Conservation (phyloP, 1,140 invertebrate genomes). For the Melipona quadrifasciata region DNA sequence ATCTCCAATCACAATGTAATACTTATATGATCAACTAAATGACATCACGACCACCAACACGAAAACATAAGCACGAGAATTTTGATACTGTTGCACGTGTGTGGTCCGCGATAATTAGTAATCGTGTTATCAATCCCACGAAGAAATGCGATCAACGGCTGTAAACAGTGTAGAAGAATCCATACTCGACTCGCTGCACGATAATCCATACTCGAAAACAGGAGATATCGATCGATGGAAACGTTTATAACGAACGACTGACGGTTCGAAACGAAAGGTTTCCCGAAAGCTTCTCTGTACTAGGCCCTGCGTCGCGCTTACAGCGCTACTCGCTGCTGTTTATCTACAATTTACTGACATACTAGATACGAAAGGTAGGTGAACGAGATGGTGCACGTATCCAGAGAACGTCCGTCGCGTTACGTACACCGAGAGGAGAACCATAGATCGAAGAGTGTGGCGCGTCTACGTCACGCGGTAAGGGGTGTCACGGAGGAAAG, state of each 20-base stretch:
- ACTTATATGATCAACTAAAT: neutral
- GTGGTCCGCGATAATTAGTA: conserved; percentile 20
- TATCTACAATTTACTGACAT: conserved; percentile 44
- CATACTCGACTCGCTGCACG: neutral
- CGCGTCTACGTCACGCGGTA: conserved; percentile 43
- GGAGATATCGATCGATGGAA: neutral
- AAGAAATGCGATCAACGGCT: conserved; percentile 32
- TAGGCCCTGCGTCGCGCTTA: neutral
- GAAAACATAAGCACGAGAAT: neutral
- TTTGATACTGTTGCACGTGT: neutral
- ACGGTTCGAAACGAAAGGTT: neutral
- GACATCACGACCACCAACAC: neutral
- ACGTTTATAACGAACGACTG: neutral
- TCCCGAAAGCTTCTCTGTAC: neutral
- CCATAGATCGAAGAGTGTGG: conserved; percentile 2
- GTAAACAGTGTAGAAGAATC: conserved; percentile 33
- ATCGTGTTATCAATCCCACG: conserved; percentile 14
- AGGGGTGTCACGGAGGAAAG: conserved; percentile 52
- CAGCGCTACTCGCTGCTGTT: conserved; percentile 9
- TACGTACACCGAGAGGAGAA: neutral
- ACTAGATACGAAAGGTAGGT: conserved; percentile 43
- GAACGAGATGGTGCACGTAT: conserved; percentile 43
- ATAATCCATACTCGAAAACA: neutral
- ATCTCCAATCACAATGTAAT: neutral
- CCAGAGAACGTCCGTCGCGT: neutral